These are phyloP conservation scores for Tupiocoris notatus DNA, from an alignment of 2,888 invertebrate genomes.

Conservation along the genomic window DNA sequence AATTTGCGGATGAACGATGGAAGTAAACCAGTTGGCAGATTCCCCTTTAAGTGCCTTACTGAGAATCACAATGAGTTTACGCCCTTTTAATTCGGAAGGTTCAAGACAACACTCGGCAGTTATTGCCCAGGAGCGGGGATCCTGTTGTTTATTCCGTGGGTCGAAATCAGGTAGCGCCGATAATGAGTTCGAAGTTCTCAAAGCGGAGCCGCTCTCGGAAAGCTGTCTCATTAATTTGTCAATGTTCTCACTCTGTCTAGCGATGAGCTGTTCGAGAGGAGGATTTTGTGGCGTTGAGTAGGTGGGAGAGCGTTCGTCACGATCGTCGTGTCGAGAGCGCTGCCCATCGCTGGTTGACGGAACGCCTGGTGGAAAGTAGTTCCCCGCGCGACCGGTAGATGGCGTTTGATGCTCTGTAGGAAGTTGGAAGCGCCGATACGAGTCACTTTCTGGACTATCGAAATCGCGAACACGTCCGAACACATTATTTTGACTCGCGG, in stretches of 20 bases:
- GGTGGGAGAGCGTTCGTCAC: no score
- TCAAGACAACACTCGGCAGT: slow-evolving; percentile 5
- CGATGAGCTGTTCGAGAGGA: not conserved
- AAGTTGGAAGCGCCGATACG: no score
- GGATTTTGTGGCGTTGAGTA: no score
- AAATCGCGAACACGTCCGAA: no score
- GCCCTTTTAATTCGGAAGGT: not conserved
- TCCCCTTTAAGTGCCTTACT: not conserved
- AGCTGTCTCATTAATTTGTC: not conserved
- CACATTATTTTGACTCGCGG: no score
- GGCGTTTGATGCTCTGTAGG: no score
- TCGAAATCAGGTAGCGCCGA: not conserved
- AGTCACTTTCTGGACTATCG: no score
- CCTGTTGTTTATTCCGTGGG: slow-evolving; percentile 1
- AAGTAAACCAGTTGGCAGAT: slow-evolving; percentile 1
- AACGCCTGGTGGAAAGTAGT: no score
- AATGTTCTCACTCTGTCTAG: not conserved
- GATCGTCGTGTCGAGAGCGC: no score
- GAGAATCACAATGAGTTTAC: not conserved
- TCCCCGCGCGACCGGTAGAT: no score
- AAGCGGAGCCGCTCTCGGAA: not conserved
- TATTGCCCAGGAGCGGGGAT: not conserved
- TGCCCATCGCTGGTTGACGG: no score
- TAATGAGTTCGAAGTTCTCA: not conserved
- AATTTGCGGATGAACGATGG: slow-evolving; percentile 2